These are phyloP conservation scores for Acronicta alni DNA, from an alignment of 2,888 invertebrate genomes.

Conservation along the genomic window DNA sequence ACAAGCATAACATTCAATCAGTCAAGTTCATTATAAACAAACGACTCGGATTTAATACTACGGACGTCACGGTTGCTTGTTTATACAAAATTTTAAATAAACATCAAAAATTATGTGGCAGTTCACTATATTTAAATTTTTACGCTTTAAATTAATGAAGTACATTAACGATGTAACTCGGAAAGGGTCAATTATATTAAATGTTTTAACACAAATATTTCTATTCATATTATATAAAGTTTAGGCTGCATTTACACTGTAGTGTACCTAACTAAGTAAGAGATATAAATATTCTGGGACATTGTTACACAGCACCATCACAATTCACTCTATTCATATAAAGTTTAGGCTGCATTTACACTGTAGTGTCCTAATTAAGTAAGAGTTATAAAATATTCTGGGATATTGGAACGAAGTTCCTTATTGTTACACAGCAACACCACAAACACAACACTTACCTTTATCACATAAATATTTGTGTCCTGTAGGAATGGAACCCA, in stretches of 20 bases:
- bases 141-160: slow-evolving; percentile 60
- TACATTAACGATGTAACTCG: slow-evolving; percentile 31
- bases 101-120: slow-evolving; percentile 68
- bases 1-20: slow-evolving; percentile 72
- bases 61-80: slow-evolving; percentile 63
- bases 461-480: no score
- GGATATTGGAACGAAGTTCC: no score
- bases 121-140: slow-evolving; percentile 69
- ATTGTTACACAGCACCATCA: no score
- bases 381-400: no score
- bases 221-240: slow-evolving; percentile 6
- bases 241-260: slow-evolving; percentile 1
- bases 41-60: slow-evolving; percentile 59
- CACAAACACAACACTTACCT: no score
- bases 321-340: slow-evolving; percentile 21
- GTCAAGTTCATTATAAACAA: slow-evolving; percentile 68
- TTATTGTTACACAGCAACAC: no score
- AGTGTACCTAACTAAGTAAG: background rate
- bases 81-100: slow-evolving; percentile 67
- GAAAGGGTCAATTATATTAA: slow-evolving; percentile 39
- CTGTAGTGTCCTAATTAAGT: background rate
- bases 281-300: no score
- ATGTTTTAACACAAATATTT: slow-evolving; percentile 27
- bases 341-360: slow-evolving; percentile 4
- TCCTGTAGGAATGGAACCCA: no score